Conservation (phyloP, 2,113 vertebrate species). For the Sceloporus tristichus region DNA sequence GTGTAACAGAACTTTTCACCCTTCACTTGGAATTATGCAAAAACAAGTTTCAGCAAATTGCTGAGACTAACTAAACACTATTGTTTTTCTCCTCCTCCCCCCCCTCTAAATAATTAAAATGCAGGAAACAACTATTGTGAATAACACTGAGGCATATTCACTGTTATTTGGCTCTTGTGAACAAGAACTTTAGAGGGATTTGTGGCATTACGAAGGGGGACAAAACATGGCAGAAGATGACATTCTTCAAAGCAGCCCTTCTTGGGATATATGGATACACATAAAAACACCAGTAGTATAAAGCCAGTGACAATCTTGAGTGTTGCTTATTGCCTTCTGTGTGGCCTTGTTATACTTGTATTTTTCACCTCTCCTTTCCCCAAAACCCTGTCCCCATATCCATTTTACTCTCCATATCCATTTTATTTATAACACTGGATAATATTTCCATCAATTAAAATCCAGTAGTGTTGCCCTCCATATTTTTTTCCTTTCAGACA, state of each 20-base stretch:
- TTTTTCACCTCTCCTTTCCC: background rate
- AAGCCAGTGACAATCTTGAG: background rate
- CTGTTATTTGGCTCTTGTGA: background rate
- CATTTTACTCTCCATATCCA: no score
- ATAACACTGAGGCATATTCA: background rate
- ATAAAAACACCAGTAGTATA: background rate
- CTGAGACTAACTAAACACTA: constrained; percentile 27
- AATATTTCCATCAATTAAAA: no score
- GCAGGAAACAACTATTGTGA: background rate
- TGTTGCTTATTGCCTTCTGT: background rate
- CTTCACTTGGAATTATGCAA: constrained; percentile 52
- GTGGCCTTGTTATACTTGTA: background rate
- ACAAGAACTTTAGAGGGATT: background rate
- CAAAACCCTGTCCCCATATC: no score
- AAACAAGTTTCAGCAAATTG: constrained; percentile 30
- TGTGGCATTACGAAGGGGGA: background rate
- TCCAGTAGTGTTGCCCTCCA: no score
- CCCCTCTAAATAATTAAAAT: constrained; percentile 12
- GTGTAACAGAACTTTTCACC: background rate
- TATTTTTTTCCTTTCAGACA: no score
- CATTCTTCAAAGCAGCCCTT: background rate
- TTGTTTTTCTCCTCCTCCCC: background rate
- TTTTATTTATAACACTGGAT: no score
- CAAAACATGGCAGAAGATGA: constrained; percentile 6
- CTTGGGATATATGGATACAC: background rate